These are phyloP conservation scores for Meliscaeva auricollis DNA, from an alignment of 2,888 invertebrate species.

Conservation along the genomic window DNA sequence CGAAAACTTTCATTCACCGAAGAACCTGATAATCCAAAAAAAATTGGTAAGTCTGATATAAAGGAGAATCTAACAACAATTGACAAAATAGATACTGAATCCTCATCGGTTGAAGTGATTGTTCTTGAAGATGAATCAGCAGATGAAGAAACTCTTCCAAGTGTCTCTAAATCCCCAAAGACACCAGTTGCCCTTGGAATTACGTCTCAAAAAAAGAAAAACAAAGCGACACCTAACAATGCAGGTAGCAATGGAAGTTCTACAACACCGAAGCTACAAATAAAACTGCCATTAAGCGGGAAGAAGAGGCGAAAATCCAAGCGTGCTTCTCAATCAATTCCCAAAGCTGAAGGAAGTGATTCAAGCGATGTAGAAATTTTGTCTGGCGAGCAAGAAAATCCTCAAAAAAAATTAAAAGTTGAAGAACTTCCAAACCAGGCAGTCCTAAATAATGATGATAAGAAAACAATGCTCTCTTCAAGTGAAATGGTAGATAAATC, in stretches of 20 bases:
- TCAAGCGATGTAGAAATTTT: constrained; percentile 80
- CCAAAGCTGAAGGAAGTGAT: constrained; percentile 63
- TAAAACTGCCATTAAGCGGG: constrained; percentile 80
- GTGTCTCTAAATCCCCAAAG: constrained; percentile 22
- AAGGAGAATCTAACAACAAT: constrained; percentile 48
- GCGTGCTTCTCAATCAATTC: constrained; percentile 11
- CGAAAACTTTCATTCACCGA: constrained; percentile 80
- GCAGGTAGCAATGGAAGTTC: constrained; percentile 29
- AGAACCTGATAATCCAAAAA: constrained; percentile 49
- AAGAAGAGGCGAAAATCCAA: constrained; percentile 78
- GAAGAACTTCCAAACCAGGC: too few relatives aligned
- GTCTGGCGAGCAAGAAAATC: constrained; percentile 78
- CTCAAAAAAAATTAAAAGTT: constrained; percentile 79
- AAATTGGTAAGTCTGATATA: constrained; percentile 52
- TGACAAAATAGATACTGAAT: constrained; percentile 21
- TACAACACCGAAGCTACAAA: constrained; percentile 78
- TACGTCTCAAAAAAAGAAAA: constrained; percentile 48
- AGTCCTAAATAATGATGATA: background rate
- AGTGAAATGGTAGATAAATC: background rate
- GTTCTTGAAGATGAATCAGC: constrained; percentile 41
- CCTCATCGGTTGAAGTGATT: constrained; percentile 34
- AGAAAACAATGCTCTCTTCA: background rate
- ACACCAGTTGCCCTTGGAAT: constrained; percentile 9
- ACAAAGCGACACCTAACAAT: constrained; percentile 25
- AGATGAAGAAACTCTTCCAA: background rate